Evolutionary conservation across 2,888 invertebrate species (phyloP).

Genomic region (Acleris holmiana): DNA sequence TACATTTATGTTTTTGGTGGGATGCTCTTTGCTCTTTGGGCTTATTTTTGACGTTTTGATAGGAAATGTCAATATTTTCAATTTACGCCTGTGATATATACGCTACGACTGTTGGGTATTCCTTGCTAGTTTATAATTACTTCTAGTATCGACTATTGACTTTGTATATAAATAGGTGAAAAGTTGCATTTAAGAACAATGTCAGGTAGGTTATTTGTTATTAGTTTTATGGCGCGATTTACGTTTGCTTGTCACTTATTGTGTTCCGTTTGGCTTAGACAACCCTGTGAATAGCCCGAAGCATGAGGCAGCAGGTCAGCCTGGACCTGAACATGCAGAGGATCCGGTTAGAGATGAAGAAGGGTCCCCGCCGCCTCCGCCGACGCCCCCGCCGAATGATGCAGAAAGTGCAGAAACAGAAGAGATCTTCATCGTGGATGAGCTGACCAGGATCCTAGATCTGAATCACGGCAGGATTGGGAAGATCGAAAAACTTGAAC

Average conservation of each 20-base stretch:
- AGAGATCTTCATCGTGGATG: slow-evolving; percentile 87
- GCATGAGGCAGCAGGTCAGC: slow-evolving; percentile 38
- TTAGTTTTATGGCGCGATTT: neutral
- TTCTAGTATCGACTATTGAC: slow-evolving; percentile 22
- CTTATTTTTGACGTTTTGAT: slow-evolving; percentile 19
- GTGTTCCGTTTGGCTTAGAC: slow-evolving; percentile 19
- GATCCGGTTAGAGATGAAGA: slow-evolving; percentile 42
- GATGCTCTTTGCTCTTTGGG: too few relatives aligned
- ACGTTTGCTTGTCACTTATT: slow-evolving; percentile 7
- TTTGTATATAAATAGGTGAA: slow-evolving; percentile 23
- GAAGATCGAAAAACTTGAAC: slow-evolving; percentile 93
- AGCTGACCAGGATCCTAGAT: slow-evolving; percentile 89
- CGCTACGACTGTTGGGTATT: slow-evolving; percentile 10
- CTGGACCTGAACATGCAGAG: slow-evolving; percentile 28
- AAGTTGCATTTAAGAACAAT: slow-evolving; percentile 10
- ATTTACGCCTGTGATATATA: slow-evolving; percentile 7
- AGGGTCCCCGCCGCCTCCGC: slow-evolving; percentile 55
- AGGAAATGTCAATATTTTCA: slow-evolving; percentile 28
- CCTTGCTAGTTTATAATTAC: slow-evolving; percentile 32
- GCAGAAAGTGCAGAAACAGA: slow-evolving; percentile 76
- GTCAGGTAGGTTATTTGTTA: slow-evolving; percentile 24
- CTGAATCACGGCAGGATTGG: slow-evolving; percentile 95
- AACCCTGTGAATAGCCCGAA: slow-evolving; percentile 44
- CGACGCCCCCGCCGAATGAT: slow-evolving; percentile 60
- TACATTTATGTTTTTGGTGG: too few relatives aligned